phyloP scores from a whole-genome alignment of 2,888 invertebrate species.

The Heliconius aoede region DNA sequence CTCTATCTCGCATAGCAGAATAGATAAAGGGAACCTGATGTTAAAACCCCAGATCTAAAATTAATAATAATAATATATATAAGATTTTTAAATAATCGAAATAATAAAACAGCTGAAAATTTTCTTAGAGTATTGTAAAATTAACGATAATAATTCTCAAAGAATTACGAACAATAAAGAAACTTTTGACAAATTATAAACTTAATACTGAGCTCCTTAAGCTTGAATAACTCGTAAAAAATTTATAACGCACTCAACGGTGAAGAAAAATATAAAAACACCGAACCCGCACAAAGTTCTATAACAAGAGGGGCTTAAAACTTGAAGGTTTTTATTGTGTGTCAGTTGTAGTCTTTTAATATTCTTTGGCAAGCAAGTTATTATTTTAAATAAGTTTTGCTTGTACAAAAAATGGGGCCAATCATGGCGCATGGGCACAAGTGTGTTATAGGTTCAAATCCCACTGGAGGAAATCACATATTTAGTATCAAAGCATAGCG shows the following conservation, averaged over 20 bases:
- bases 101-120: neutral
- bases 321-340: constrained; percentile 42
- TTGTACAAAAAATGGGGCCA: neutral
- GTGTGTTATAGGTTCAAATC: too few relatives aligned
- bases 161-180: constrained; percentile 28
- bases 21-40: too few relatives aligned
- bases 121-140: neutral
- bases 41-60: too few relatives aligned
- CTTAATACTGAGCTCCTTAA: constrained; percentile 30
- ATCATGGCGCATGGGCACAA: too few relatives aligned
- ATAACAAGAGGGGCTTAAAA: constrained; percentile 41
- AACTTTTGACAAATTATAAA: constrained; percentile 33
- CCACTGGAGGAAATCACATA: too few relatives aligned
- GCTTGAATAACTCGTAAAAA: constrained; percentile 44
- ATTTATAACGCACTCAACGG: constrained; percentile 40
- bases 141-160: constrained; percentile 25
- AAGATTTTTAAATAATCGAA: neutral
- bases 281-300: constrained; percentile 40
- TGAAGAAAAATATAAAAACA: constrained; percentile 38
- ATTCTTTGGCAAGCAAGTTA: constrained; percentile 25
- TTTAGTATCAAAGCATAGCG: too few relatives aligned
- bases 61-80: too few relatives aligned
- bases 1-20: too few relatives aligned
- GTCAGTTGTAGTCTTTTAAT: constrained; percentile 31
- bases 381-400: constrained; percentile 14